These are phyloP conservation scores for Falco concolor DNA, from an alignment of 2,797 vertebrate species.

Conservation along the genomic window DNA sequence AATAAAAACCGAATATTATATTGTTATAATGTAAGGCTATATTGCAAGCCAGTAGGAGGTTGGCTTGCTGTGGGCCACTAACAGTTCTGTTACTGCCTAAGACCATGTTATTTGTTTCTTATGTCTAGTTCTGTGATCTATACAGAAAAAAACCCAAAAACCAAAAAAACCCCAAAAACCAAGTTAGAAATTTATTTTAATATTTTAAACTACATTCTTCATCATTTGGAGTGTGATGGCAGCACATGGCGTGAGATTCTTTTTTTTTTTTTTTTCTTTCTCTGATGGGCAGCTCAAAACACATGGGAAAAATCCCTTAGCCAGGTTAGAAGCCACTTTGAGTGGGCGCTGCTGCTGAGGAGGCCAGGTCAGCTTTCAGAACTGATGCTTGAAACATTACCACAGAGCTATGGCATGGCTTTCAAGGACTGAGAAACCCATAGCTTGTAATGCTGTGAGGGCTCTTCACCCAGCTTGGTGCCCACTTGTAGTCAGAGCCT, in stretches of 20 bases:
- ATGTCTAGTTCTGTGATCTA: background rate
- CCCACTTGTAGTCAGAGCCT: background rate
- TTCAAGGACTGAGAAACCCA: background rate
- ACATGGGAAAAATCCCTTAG: background rate
- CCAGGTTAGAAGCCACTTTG: background rate
- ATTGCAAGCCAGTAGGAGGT: background rate
- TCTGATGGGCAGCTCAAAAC: background rate
- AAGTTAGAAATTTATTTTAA: background rate
- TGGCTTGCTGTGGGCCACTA: background rate
- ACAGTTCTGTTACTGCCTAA: background rate
- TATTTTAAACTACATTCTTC: background rate
- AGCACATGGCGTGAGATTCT: background rate
- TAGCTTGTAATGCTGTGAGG: background rate
- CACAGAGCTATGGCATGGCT: background rate
- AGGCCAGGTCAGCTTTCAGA: background rate
- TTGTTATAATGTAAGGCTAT: background rate
- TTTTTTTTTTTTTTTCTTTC: background rate
- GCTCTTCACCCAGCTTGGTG: background rate
- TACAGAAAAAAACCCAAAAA: background rate
- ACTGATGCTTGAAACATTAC: background rate
- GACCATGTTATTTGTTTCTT: background rate
- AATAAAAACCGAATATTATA: no score
- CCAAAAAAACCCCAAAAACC: background rate
- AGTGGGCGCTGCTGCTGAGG: background rate
- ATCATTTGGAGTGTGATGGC: background rate